phyloP scores from a whole-genome alignment of 2,797 vertebrate species.

The Emydoidea blandingii region DNA sequence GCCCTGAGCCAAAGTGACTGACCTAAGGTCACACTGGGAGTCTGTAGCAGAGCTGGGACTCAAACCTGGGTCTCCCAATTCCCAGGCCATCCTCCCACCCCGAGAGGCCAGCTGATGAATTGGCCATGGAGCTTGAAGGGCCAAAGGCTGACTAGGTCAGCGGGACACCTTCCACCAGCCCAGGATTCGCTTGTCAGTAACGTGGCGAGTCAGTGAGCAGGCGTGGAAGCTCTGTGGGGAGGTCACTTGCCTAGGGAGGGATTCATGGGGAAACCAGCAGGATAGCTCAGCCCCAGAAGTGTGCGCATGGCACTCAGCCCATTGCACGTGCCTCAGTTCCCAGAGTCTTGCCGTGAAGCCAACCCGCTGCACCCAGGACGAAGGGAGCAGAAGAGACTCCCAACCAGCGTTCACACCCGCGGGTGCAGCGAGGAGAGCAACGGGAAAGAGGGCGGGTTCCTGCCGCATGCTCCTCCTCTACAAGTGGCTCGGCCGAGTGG shows the following conservation, averaged over 20 bases:
- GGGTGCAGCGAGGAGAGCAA: neutral
- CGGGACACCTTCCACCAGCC: neutral
- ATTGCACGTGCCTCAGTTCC: neutral
- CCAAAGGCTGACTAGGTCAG: accelerated
- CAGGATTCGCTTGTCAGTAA: neutral
- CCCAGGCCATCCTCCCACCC: neutral
- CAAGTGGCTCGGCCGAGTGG: neutral
- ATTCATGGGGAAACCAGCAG: neutral
- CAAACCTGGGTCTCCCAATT: neutral
- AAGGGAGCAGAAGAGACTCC: neutral
- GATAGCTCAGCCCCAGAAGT: neutral
- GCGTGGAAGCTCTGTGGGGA: neutral
- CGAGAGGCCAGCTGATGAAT: neutral
- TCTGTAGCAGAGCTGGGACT: neutral
- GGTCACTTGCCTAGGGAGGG: neutral
- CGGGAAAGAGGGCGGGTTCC: neutral
- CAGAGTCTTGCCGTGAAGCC: accelerated
- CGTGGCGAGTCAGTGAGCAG: neutral
- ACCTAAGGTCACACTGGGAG: neutral
- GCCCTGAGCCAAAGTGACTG: neutral
- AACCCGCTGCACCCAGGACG: neutral
- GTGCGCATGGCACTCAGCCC: neutral
- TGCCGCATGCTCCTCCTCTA: neutral
- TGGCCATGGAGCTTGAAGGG: neutral
- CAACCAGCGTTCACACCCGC: neutral